These are phyloP conservation scores for Yponomeuta sedellus DNA, from an alignment of 2,888 invertebrate species.

Conservation along the genomic window DNA sequence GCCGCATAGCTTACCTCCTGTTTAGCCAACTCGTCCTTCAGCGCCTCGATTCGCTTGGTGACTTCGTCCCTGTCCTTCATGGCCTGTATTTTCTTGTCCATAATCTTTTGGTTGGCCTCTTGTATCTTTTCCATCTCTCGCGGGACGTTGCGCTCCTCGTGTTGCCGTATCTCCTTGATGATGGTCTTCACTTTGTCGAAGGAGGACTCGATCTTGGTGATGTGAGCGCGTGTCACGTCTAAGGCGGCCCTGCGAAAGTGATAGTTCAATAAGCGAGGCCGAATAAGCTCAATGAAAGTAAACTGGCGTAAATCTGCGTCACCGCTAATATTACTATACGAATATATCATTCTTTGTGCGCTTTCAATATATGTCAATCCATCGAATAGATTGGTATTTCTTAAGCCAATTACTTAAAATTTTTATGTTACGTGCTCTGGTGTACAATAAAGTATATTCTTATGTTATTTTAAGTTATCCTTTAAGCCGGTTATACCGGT, in stretches of 20 bases:
- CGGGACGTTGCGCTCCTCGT: slow-evolving; percentile 71
- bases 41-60: slow-evolving; percentile 67
- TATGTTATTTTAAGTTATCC: no score
- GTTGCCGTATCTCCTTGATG: slow-evolving; percentile 74
- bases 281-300: not conserved
- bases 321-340: no score
- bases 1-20: slow-evolving; percentile 52
- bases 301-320: no score
- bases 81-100: slow-evolving; percentile 66
- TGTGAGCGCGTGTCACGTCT: slow-evolving; percentile 59
- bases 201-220: slow-evolving; percentile 53
- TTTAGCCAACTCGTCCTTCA: slow-evolving; percentile 77
- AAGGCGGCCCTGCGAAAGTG: slow-evolving; percentile 44
- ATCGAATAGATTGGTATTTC: no score
- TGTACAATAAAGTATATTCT: no score
- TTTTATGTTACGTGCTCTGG: no score
- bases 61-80: slow-evolving; percentile 60
- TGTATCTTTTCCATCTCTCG: slow-evolving; percentile 71
- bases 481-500: no score
- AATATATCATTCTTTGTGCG: no score
- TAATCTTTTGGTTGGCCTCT: slow-evolving; percentile 61
- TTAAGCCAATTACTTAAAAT: no score
- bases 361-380: no score
- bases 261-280: not conserved
- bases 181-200: slow-evolving; percentile 72